Evolutionary conservation across 1,140 invertebrate species (phyloP), one percentile per base, ranked within the genome.

Genomic region (Pseudomyrmex gracilis): DNA sequence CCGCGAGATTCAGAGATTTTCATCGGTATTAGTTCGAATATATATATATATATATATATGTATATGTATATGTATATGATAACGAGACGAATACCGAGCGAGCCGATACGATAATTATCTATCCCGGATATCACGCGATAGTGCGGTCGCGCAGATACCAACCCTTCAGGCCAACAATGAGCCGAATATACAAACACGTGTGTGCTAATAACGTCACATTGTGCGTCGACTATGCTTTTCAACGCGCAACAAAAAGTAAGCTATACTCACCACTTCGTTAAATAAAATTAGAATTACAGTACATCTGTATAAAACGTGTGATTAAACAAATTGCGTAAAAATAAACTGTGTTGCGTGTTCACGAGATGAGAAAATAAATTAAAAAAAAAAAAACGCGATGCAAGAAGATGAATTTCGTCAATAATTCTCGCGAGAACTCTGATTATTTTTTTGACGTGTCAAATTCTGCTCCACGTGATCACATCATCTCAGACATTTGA

Each of bases 51-150:
- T 34, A 5, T 34, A 34, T 34, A 34, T 34, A 34, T 34, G 0
- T 7, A 34, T 7, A 7, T 34, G 7, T 34, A 1, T 34, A 34
- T 34, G 34, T 34, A 34, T 76, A 77, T 53, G 73, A 77, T 24
- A 77, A 7, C 73, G 60, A 34, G 34, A 66, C 60, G 47, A 66
- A 20, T 66, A 43, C 60, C 47, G 73, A 77, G 61, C 45, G 60
- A 47, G n/a, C 73, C 73, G 47, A 53, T 67, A 43, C 61, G 61
- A 77, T 77, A 77, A 77, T 77, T 77, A 77, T 77, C 61, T 64
- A 55, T 2, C 47, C 12, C 47, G 45, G 24, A 67, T 76, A 76
- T 76, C 73, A 20, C 47, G 12, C 47, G 73, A 76, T 77, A 67
- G 61, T 24, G 60, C 60, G 17, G n/a, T 24, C 12, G n/a, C 66